Base-by-base conservation (phyloP, 2,797 vertebrate genomes). In the Ispidina picta region DNA sequence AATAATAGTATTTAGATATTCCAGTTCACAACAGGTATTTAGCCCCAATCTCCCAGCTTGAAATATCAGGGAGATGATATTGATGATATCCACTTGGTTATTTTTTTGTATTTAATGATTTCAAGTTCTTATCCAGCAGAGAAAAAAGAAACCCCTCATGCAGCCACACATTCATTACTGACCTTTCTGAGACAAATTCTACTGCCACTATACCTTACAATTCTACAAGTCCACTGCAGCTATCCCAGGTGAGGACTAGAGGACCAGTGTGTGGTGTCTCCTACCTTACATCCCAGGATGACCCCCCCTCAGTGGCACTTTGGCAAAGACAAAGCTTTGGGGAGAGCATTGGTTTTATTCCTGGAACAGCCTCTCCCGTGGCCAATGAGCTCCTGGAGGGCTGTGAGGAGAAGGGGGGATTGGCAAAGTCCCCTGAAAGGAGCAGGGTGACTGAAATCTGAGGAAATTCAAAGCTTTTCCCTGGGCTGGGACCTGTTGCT, bases 281-380 rank as follows among this genome's bases (percentile, higher is more conserved):
- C 94, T 98, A 98, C 98, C 98, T 98, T 97, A 93, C 14, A 39
- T 97, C 93, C 90, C 93, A 86, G 93, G 78, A 93, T 20, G 83
- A 60, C 23, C 72, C 91, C 73, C 80, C 86, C 94, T 96, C 78
- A 62, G 88, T 5, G 66, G 88, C 74, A 90, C 95, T 93, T 82
- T 81, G 81, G 81, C 95, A 96, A 96, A 92, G 71, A 66, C 89
- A 93, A 93, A 71, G 63, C 80, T 95, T 95, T 91, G 54, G 59
- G 7, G 93, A 83, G 58, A 75, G 76, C 70, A 88, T 92, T 75
- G 15, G 51, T 86, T 97, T 97, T 96, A 94, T 95, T 94, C 77
- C 77, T 71, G 90, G 85, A 54, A 62, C 83, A 35, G 89, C 79
- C 79, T 73, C 87, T 83, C 56, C 84, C 6, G 48, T 84, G 96